phyloP scores from a whole-genome alignment of 2,797 vertebrate genomes.

The Loriculus beryllinus region DNA sequence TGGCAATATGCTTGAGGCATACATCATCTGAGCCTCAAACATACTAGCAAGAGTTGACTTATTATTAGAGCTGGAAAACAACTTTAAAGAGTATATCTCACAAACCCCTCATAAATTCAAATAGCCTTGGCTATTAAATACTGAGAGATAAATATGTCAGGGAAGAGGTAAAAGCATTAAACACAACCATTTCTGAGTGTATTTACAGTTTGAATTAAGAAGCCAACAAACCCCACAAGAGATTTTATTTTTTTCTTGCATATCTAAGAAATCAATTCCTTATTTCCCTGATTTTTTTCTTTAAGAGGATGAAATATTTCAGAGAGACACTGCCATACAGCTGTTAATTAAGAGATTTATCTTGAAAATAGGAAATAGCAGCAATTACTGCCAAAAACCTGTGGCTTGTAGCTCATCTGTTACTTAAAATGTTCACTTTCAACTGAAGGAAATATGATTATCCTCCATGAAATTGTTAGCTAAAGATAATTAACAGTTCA shows the following conservation, averaged over 20 bases:
- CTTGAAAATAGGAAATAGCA: constrained; percentile 22
- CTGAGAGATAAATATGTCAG: neutral
- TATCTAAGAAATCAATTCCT: neutral
- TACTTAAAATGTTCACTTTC: constrained; percentile 56
- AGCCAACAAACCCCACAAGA: neutral
- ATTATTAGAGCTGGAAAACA: neutral
- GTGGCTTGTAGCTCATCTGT: constrained; percentile 38
- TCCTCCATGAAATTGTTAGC: constrained; percentile 57
- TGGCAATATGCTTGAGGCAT: neutral
- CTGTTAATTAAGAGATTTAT: constrained; percentile 65
- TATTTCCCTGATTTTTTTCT: constrained; percentile 27
- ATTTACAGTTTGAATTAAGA: neutral
- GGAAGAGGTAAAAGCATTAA: neutral
- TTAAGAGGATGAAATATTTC: constrained; percentile 26
- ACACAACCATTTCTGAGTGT: neutral
- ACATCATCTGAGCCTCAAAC: neutral
- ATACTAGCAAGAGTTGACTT: neutral
- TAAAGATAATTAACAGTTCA: constrained; percentile 63
- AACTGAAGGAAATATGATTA: constrained; percentile 57
- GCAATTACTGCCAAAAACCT: constrained; percentile 51
- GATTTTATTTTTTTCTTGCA: neutral
- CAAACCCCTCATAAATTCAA: neutral
- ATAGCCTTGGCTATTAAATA: neutral
- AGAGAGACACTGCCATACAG: neutral
- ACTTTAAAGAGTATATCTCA: neutral